A percentile compares a stretch with the other conserved stretches of the same genome.
These are phyloP conservation scores for Micromesistius poutassou DNA, from an alignment of 2,797 vertebrate genomes.

Conservation along the genomic window DNA sequence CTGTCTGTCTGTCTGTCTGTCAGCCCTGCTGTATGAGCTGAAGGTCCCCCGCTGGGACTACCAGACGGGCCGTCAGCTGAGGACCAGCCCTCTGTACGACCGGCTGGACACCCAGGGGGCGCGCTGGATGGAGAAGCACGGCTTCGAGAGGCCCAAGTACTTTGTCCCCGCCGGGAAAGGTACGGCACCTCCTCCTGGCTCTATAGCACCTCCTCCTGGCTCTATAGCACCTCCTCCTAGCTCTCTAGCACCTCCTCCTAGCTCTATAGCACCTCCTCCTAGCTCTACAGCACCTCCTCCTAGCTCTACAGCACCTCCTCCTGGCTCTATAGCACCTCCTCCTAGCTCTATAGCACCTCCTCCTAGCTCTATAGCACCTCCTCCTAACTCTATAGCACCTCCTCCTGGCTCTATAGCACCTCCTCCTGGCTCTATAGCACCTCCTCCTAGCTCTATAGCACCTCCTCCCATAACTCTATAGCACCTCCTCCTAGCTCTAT, in stretches of 20 bases:
- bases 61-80: constrained; percentile 93
- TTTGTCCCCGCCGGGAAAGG: constrained; percentile 91
- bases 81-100: constrained; percentile 94
- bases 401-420: neutral
- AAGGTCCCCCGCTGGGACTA: constrained; percentile 99
- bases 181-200: neutral
- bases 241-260: too few species aligned
- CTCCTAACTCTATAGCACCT: too few species aligned
- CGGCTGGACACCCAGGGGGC: constrained; percentile 94
- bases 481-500: neutral
- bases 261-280: too few species aligned
- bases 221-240: too few species aligned
- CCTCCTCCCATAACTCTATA: too few species aligned
- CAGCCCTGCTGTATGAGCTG: constrained; percentile 91
- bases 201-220: neutral
- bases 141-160: constrained; percentile 95
- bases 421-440: too few species aligned
- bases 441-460: too few species aligned
- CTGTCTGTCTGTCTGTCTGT: constrained; percentile 9
- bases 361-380: too few species aligned
- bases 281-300: too few species aligned
- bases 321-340: neutral
- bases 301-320: neutral
- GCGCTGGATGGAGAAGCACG: constrained; percentile 98
- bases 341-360: too few species aligned